These are phyloP conservation scores for Halisarca cf. caerulea DNA, from an alignment of 37 sponge, comb jelly and placozoan species.

Conservation along the genomic window DNA sequence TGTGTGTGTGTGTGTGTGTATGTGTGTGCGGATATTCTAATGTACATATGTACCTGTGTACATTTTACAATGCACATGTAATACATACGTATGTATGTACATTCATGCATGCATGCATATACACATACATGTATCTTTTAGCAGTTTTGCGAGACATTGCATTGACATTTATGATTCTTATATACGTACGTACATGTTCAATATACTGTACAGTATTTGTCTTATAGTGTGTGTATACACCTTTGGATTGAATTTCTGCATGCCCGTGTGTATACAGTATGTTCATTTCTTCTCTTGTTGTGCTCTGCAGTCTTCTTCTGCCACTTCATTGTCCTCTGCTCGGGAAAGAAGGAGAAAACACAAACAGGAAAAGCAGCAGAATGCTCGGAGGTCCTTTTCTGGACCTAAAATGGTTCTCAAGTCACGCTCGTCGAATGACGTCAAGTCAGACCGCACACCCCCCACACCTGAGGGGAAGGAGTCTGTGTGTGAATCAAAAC, in stretches of 20 bases:
- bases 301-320: neutral
- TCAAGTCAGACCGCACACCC: neutral
- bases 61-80: neutral
- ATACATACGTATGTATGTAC: neutral
- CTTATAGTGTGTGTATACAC: neutral
- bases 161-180: too few species aligned
- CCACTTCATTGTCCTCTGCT: conserved; percentile 14
- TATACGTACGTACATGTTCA: neutral
- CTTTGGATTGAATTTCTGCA: neutral
- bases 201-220: neutral
- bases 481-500: too few species aligned
- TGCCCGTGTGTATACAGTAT: neutral
- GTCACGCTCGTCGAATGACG: neutral
- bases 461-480: neutral
- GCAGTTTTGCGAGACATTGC: too few species aligned
- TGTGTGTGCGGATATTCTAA: neutral
- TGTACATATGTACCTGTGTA: neutral
- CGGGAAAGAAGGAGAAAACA: conserved; percentile 12
- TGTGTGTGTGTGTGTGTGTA: neutral
- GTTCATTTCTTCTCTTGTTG: neutral
- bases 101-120: neutral
- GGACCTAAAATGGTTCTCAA: conserved; percentile 21
- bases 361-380: neutral
- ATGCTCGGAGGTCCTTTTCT: neutral
- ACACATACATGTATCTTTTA: neutral